A percentile compares a stretch with the other conserved stretches of the same genome.
Conservation (phyloP, 2,797 vertebrate species). For the Acridotheres tristis region DNA sequence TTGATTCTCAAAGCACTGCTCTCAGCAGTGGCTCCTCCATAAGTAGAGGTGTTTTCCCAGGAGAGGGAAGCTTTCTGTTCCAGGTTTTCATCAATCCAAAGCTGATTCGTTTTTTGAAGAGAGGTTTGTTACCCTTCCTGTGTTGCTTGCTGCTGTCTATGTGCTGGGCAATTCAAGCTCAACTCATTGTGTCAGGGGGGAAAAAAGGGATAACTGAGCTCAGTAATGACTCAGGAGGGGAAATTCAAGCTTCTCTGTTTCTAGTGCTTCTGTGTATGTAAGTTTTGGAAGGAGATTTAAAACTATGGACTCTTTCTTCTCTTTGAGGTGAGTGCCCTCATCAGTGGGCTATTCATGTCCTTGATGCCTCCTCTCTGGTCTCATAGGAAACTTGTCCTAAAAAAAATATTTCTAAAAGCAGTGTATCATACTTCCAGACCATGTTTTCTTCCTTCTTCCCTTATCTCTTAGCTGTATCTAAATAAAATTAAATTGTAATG, state of each 20-base stretch:
- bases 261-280: neutral
- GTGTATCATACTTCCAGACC: neutral
- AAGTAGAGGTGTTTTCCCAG: neutral
- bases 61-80: neutral
- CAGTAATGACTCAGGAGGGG: neutral
- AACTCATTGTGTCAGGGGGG: neutral
- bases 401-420: neutral
- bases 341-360: neutral
- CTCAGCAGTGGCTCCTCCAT: neutral
- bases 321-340: neutral
- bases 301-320: neutral
- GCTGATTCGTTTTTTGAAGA: neutral
- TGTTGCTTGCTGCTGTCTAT: neutral
- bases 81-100: neutral
- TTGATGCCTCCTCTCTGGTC: neutral
- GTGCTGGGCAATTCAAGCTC: neutral
- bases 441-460: neutral
- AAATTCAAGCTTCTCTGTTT: neutral
- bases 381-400: neutral
- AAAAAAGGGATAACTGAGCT: neutral
- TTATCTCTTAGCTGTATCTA: neutral
- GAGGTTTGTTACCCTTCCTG: neutral
- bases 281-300: neutral
- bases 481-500: neutral
- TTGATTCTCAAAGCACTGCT: neutral